These are phyloP conservation scores for Catharus fuscescens DNA, from an alignment of 2,113 vertebrate genomes.

Conservation along the genomic window DNA sequence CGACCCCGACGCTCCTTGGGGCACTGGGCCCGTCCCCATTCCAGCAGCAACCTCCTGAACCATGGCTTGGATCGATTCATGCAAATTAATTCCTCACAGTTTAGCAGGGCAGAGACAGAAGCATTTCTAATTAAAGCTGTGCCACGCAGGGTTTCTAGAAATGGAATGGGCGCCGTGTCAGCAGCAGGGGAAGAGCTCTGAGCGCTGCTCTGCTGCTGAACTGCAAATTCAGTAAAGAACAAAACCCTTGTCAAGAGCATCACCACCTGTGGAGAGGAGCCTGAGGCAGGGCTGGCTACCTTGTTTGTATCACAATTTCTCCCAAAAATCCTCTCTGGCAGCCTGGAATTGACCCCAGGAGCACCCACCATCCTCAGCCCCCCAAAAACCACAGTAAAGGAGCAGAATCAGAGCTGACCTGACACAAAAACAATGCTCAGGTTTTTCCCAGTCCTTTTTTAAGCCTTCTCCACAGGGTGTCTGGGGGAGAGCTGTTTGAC, in stretches of 20 bases:
- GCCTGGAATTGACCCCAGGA: neutral
- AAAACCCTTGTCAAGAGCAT: neutral
- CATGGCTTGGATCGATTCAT: neutral
- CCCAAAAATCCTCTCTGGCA: neutral
- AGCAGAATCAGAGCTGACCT: neutral
- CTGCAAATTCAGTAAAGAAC: neutral
- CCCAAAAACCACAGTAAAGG: neutral
- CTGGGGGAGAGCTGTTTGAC: constrained; percentile 94
- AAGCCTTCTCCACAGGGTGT: constrained; percentile 79
- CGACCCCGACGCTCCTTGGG: accelerated
- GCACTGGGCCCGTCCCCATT: neutral
- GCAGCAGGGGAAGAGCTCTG: neutral
- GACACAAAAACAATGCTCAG: accelerated
- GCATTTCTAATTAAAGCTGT: constrained; percentile 46
- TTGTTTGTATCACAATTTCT: accelerated
- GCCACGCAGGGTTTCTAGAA: constrained; percentile 10
- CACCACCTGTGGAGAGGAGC: neutral
- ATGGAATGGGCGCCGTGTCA: neutral
- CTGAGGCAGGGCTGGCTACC: neutral
- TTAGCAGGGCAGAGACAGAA: constrained; percentile 28
- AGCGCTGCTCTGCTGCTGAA: neutral
- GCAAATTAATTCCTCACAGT: constrained; percentile 32
- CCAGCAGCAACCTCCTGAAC: neutral
- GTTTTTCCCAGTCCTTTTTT: neutral
- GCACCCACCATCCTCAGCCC: neutral